These are phyloP conservation scores for Polypterus bichir DNA, from an alignment of 2,113 vertebrate genomes.

Conservation along the genomic window DNA sequence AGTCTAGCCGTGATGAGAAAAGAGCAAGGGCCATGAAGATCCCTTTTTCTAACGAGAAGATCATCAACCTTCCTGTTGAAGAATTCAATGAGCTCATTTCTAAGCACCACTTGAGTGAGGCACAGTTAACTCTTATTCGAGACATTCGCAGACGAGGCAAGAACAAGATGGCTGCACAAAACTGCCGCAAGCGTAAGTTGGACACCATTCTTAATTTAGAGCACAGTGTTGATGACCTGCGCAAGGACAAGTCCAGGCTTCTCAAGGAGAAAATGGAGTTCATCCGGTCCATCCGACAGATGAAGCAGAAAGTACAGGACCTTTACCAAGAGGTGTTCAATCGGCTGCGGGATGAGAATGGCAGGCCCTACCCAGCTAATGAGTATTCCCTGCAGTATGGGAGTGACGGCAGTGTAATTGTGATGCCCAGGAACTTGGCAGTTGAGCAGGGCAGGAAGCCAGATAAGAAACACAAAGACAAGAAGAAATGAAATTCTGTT, in stretches of 20 bases:
- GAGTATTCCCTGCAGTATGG: slow-evolving; percentile 83
- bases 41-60: slow-evolving; percentile 94
- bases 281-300: slow-evolving; percentile 81
- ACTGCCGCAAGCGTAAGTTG: slow-evolving; percentile 94
- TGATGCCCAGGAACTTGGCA: slow-evolving; percentile 65
- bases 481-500: slow-evolving; percentile 72
- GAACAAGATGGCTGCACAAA: slow-evolving; percentile 97
- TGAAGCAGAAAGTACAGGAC: slow-evolving; percentile 94
- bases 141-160: slow-evolving; percentile 91
- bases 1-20: slow-evolving; percentile 85
- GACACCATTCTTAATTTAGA: slow-evolving; percentile 95
- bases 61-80: slow-evolving; percentile 92
- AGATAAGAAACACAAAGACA: slow-evolving; percentile 85
- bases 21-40: slow-evolving; percentile 91
- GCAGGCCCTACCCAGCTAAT: slow-evolving; percentile 78
- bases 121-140: slow-evolving; percentile 86
- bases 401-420: slow-evolving; percentile 73
- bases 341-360: slow-evolving; percentile 81
- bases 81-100: slow-evolving; percentile 96
- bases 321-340: slow-evolving; percentile 90
- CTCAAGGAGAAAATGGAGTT: slow-evolving; percentile 93
- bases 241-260: slow-evolving; percentile 75
- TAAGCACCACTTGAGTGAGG: slow-evolving; percentile 88
- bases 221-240: slow-evolving; percentile 83
- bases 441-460: slow-evolving; percentile 66